Evolutionary conservation across 2,797 vertebrate genomes (phyloP), one percentile per base, ranked within the genome.

Genomic region (Macropus fuliginosus): DNA sequence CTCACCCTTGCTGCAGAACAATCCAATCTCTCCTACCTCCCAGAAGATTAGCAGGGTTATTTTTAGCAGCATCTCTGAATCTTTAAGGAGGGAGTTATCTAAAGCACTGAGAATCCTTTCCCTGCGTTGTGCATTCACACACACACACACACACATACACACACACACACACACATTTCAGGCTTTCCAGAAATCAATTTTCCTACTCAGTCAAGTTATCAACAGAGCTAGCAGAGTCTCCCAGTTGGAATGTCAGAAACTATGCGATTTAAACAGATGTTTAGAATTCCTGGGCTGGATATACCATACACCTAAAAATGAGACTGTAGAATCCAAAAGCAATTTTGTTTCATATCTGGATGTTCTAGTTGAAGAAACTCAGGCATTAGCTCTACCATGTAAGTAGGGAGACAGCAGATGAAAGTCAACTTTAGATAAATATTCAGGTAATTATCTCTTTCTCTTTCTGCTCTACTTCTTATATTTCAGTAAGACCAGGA

Each of bases 401-500:
- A 96, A 96, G 95, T 93, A 90, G 90, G 3, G 40, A 21, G 40
- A 92, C 92, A 96, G 93, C 1, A 94, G 9, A 94, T 92, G 46
- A 24, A 91, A 18, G 54, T 92, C 56, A 92, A 92, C 31, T 55
- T 96, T 97, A 95, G n/a, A 95, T 92, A 97, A 97, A 95, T 92
- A 97, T 59, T 95, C 91, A 95, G 91, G 95, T 94, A 97, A 57
- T 93, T 92, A 96, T 91, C 94, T 55, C 97, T 74, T 94, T 81
- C 94, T 89, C 95, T 52, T 96, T 95, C 91, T 52, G 96, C 3
- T 55, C 55, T 27, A 55, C n/a, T 92, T 93, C 55, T 95, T 96
- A 90, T 91, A 87, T 87, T 97, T 96, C 90, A 18, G 46, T 57
- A 93, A 95, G 54, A 92, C 74, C 96, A 96, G 95, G 93, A 91